Base-by-base conservation (phyloP, 37 sponge, comb jelly and placozoan genomes). In the Oscarella lobularis region DNA sequence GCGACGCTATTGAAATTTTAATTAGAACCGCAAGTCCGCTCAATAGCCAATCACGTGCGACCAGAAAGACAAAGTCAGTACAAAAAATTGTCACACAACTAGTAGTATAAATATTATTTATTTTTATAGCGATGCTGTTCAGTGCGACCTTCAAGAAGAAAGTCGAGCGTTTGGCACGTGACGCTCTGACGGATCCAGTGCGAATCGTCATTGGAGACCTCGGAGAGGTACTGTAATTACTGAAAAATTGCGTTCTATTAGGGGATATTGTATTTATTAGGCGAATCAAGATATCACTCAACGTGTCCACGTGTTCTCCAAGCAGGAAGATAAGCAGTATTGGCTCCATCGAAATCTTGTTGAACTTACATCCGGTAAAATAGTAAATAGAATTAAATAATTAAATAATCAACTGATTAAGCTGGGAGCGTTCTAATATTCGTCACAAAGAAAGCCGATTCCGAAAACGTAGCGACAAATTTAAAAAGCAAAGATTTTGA, bases 211-310 rank as follows among this genome's bases (percentile, higher is more conserved):
- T 94, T n/a, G 95, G 95, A 0, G 88, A 82, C 38, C 36, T 87
- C 31, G 95, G 95, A 9, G 95, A 94, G 78, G 73, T 70, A 70
- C 14, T 27, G 14, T 14, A 31, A 20, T 70, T 48, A 9, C 20
- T 48, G 60, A n/a, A n/a, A n/a, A n/a, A n/a, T n/a, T n/a, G n/a
- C n/a, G n/a, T n/a, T n/a, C n/a, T n/a, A n/a, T n/a, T n/a, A n/a
- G n/a, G n/a, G n/a, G n/a, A n/a, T n/a, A n/a, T n/a, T n/a, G n/a
- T n/a, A n/a, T n/a, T n/a, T 48, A 20, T 2, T 76, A 54, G 27
- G 93, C 98, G 5, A 96, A 90, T 80, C 84, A 93, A 32, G 98
- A 96, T 82, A 83, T 96, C 73, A 96, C 91, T 31, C 98, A 96
- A 79, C 72, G 84, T 31, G 87, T 81, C 37, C 73, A 77, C 71